Conservation (phyloP, 2,888 invertebrate species). For the Galeruca laticollis region DNA sequence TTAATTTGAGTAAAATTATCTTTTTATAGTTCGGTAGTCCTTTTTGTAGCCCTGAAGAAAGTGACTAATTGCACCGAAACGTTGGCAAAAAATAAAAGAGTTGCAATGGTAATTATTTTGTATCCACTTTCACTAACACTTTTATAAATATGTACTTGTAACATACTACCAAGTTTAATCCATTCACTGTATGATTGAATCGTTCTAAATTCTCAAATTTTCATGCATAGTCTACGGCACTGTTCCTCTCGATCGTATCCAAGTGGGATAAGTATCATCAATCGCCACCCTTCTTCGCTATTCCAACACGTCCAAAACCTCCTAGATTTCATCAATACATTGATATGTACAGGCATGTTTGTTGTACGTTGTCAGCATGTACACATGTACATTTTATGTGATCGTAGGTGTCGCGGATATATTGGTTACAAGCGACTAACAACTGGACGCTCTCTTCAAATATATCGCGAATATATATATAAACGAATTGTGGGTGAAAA, state of each 20-base stretch:
- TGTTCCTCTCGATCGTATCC: not conserved
- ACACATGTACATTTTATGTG: conserved; percentile 41
- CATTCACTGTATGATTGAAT: no score
- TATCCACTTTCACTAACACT: no score
- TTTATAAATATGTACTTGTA: no score
- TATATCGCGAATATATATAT: conserved; percentile 5
- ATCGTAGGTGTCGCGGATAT: conserved; percentile 46
- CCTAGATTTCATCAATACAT: conserved; percentile 49
- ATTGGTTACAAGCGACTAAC: conserved; percentile 38
- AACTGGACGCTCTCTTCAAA: conserved; percentile 17
- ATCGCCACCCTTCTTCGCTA: conserved; percentile 52
- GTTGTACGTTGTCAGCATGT: conserved; percentile 27
- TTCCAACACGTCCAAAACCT: conserved; percentile 41
- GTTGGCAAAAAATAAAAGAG: no score
- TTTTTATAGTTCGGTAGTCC: no score
- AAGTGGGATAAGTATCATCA: conserved; percentile 53
- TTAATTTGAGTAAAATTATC: no score
- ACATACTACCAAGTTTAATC: no score
- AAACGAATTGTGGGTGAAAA: conserved; percentile 24
- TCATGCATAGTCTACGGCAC: not conserved
- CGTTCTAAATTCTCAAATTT: no score
- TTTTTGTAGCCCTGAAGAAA: no score
- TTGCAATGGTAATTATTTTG: no score
- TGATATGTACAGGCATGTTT: conserved; percentile 50
- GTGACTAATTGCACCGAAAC: no score